These are phyloP conservation scores for Acanthoscelides obtectus DNA, from an alignment of 2,888 invertebrate species.

Conservation along the genomic window DNA sequence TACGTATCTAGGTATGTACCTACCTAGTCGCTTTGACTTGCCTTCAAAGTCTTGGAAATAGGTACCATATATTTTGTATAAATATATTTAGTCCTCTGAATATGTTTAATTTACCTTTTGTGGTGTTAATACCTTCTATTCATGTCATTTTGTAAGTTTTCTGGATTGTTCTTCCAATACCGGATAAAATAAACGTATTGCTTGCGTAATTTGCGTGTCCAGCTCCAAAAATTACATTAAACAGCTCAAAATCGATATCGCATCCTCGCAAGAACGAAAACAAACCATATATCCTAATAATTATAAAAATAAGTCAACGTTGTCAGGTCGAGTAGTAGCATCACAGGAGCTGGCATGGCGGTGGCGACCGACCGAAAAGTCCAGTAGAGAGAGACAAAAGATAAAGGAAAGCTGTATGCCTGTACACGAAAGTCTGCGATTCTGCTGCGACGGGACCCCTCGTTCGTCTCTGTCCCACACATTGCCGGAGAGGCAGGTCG, in stretches of 20 bases:
- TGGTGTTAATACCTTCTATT: no score
- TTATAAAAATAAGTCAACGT: slow-evolving; percentile 33
- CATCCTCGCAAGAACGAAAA: slow-evolving; percentile 16
- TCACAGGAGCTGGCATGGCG: slow-evolving; percentile 23
- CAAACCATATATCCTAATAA: slow-evolving; percentile 27
- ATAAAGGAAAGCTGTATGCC: slow-evolving; percentile 44
- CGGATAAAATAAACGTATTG: not conserved
- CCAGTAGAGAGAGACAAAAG: slow-evolving; percentile 41
- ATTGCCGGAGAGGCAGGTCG: slow-evolving; percentile 19
- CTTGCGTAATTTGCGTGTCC: not conserved
- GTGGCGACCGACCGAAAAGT: slow-evolving; percentile 42
- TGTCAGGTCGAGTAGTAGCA: slow-evolving; percentile 38
- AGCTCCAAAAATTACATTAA: not conserved
- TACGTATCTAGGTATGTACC: no score
- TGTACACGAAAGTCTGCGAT: slow-evolving; percentile 43
- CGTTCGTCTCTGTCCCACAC: slow-evolving; percentile 31
- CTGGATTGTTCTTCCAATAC: not conserved
- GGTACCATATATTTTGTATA: no score
- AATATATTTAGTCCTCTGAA: no score
- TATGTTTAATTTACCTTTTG: no score
- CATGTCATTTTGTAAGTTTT: not conserved
- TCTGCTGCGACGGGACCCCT: slow-evolving; percentile 26
- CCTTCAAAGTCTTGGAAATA: no score
- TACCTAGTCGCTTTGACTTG: no score
- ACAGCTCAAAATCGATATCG: not conserved